Evolutionary conservation across 2,113 vertebrate genomes (phyloP).

Genomic region (Sphyrna mokarran): DNA sequence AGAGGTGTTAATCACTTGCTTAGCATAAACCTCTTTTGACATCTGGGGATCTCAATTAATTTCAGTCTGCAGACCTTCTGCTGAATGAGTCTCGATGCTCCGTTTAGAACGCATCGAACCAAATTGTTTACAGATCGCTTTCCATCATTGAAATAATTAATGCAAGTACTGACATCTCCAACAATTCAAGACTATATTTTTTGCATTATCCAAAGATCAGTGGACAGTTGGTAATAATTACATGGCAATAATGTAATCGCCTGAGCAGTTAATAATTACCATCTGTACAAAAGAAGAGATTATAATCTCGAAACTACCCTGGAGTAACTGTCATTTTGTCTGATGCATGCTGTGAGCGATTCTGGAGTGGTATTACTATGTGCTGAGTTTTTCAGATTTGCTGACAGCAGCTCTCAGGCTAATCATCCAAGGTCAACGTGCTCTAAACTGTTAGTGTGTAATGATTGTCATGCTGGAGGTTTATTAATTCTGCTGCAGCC

Average conservation of each 20-base stretch:
- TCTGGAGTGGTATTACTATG: neutral
- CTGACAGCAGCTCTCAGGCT: neutral
- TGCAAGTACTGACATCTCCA: neutral
- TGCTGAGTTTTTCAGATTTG: neutral
- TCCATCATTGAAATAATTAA: neutral
- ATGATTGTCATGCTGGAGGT: neutral
- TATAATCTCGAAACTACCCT: neutral
- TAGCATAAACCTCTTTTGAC: neutral
- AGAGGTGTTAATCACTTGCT: neutral
- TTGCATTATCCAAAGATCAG: neutral
- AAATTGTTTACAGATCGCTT: neutral
- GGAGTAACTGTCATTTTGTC: neutral
- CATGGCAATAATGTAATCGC: neutral
- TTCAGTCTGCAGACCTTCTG: neutral
- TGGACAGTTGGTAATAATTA: constrained; percentile 11
- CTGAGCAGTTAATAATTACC: neutral
- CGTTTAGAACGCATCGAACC: neutral
- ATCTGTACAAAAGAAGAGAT: neutral
- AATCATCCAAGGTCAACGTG: neutral
- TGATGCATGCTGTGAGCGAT: neutral
- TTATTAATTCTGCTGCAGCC: neutral
- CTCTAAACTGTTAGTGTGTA: neutral
- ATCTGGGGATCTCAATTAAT: neutral
- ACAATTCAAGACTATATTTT: neutral
- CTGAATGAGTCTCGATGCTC: neutral